Conservation (phyloP, 2,888 invertebrate species). For the Drosophila multiciliata region DNA sequence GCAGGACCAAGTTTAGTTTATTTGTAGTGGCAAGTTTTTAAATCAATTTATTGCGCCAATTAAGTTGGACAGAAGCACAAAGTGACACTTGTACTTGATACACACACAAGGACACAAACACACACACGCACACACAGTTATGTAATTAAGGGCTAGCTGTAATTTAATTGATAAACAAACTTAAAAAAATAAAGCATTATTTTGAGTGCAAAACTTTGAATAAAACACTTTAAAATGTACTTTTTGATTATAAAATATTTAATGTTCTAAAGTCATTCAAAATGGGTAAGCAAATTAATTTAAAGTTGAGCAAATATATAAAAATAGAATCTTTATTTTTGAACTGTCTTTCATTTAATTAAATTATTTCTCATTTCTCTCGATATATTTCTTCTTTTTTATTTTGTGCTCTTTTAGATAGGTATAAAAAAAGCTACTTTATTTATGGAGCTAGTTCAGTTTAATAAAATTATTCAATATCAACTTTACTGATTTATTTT, state of each 20-base stretch:
- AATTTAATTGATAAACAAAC: constrained; percentile 2
- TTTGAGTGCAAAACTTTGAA: background rate
- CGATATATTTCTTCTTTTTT: background rate
- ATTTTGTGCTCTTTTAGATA: background rate
- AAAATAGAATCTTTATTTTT: background rate
- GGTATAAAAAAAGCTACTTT: background rate
- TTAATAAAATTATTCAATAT: background rate
- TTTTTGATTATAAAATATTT: background rate
- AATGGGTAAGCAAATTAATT: background rate
- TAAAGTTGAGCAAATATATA: background rate
- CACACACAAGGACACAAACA: background rate
- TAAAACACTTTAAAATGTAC: background rate
- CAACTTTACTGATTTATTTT: background rate
- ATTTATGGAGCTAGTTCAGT: background rate
- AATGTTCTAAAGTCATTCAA: background rate
- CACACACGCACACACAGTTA: background rate
- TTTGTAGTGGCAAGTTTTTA: constrained; percentile 16
- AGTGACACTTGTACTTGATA: constrained; percentile 9
- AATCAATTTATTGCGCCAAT: constrained; percentile 25
- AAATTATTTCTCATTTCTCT: background rate
- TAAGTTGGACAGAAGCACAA: constrained; percentile 8
- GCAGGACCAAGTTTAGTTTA: background rate
- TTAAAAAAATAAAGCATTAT: background rate
- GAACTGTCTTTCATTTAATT: background rate
- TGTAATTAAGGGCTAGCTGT: background rate